These are phyloP conservation scores for Myzus persicae DNA, from an alignment of 1,140 invertebrate species.

Conservation along the genomic window DNA sequence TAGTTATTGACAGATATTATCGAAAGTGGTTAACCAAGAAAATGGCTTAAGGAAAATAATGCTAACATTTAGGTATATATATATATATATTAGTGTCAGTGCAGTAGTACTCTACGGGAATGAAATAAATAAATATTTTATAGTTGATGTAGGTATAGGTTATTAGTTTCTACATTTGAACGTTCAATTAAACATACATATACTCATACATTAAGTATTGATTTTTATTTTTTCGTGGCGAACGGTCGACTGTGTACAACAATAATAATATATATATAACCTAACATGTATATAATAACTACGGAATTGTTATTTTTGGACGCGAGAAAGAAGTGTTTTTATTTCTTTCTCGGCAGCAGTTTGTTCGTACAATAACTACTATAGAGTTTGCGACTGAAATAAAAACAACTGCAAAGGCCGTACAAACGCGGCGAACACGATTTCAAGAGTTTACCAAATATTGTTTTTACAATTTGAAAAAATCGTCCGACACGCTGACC, in stretches of 20 bases:
- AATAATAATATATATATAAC: background rate
- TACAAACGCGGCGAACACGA: background rate
- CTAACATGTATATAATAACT: too few relatives aligned
- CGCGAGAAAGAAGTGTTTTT: background rate
- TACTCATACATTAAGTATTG: background rate
- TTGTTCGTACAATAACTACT: background rate
- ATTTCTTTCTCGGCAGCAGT: background rate
- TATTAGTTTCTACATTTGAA: background rate
- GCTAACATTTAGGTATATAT: background rate
- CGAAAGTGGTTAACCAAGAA: background rate
- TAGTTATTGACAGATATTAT: background rate
- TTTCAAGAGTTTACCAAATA: constrained; percentile 5
- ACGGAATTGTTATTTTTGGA: background rate
- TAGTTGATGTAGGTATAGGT: background rate
- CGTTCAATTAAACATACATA: background rate
- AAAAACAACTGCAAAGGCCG: background rate
- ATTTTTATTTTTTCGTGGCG: background rate
- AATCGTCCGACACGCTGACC: background rate
- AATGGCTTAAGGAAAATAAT: background rate
- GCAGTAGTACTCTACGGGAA: background rate
- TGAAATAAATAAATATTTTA: background rate
- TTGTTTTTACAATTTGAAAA: background rate
- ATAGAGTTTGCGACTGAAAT: background rate
- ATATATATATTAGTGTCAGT: background rate
- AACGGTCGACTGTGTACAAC: background rate